Evolutionary conservation across 2,888 invertebrate genomes (phyloP), one percentile per base, ranked within the genome.

Genomic region (Cheilosia variabilis): DNA sequence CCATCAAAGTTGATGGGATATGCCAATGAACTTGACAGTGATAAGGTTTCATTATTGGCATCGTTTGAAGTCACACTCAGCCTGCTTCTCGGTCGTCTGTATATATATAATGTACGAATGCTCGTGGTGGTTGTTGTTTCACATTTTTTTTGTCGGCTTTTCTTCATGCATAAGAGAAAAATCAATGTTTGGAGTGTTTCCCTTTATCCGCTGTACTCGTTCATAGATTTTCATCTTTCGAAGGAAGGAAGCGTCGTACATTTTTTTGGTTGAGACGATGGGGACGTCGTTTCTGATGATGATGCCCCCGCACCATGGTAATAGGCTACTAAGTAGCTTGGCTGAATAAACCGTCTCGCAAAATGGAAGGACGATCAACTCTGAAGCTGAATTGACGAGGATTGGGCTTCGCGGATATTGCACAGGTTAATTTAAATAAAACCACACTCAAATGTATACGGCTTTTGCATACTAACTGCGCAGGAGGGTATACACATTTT

Each of bases 21-120:
- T 89, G 90, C 89, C 90, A 91, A 90, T 90, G 90, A 90, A 91
- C 91, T 90, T 91, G 90, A 90, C 91, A 90, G 89, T 91, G 90
- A 90, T 91, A 91, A 87, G 91, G 90, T 87, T 91, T 91, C 83
- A 62, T 52, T 62, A 45, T 68, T 72, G 75, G 76, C 75, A 50
- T 57, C 43, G 53, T 47, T 73, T 53, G 43, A 53, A 66, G 58
- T 63, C 55, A 27, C 27, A 34, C 47, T 47, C 24, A 34, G 34
- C 24, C 17, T 34, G 34, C 34, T 9, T 4, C 34, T 34, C 34
- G 7, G 34, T 34, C 34, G 34, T 2, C 34, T 10, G 19, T 19
- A 19, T 19, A 34, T 34, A 10, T 34, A 34, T 9, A 0, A 2
- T 34, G 37, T 37, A 37, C 37, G 37, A n/a, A n/a, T 37, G 37